Percentiles rank a stretch among this genome's conserved stretches.
Conservation (phyloP, 2,113 vertebrate genomes). For the Chloebia gouldiae region DNA sequence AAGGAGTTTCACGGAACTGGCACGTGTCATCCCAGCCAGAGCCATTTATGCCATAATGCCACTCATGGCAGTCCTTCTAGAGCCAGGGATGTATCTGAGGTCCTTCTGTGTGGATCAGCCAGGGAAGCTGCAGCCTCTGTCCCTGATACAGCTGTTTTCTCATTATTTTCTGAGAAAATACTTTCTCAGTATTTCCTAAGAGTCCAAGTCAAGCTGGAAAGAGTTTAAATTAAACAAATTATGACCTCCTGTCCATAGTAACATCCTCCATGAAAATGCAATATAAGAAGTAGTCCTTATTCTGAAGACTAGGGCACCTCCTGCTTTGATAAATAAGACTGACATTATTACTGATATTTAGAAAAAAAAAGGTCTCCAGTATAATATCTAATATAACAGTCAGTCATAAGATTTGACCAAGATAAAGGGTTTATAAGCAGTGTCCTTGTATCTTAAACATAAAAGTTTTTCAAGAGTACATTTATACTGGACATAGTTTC, state of each 20-base stretch:
- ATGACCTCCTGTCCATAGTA: neutral
- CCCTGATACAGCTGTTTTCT: neutral
- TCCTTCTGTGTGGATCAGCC: neutral
- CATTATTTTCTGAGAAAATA: too few species aligned
- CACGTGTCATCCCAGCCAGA: neutral
- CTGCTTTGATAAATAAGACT: neutral
- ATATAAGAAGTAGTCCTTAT: neutral
- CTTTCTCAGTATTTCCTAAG: neutral
- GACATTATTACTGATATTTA: neutral
- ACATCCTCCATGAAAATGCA: neutral
- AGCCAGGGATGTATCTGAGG: neutral
- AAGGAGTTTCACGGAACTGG: neutral
- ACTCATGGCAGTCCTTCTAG: neutral
- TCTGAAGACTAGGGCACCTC: neutral
- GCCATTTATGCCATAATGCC: neutral
- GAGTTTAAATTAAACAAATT: neutral
- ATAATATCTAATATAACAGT: neutral
- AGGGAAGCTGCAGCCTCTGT: neutral
- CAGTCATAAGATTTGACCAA: neutral
- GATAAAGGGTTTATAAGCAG: neutral
- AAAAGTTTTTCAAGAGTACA: neutral
- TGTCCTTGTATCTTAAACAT: neutral
- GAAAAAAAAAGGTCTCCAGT: neutral
- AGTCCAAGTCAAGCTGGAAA: neutral
- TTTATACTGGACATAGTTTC: neutral